phyloP scores from a whole-genome alignment of 2,113 vertebrate species.

The Petaurus breviceps region DNA sequence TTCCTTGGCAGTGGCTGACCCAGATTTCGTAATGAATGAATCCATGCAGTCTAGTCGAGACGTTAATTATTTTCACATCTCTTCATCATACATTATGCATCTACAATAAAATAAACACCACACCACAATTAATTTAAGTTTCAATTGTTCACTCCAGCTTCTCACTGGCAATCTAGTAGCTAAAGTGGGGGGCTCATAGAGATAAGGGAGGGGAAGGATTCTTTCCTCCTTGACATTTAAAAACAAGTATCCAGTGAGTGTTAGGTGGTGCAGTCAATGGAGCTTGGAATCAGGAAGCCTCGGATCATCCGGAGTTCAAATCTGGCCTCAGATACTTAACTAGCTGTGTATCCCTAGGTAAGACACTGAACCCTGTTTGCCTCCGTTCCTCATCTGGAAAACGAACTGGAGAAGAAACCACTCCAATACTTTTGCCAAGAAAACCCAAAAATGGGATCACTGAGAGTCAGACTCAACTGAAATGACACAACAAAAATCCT shows the following conservation, averaged over 20 bases:
- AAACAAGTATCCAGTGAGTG: background rate
- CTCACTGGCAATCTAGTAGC: background rate
- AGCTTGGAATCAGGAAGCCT: background rate
- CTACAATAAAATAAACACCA: background rate
- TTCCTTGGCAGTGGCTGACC: background rate
- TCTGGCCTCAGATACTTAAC: background rate
- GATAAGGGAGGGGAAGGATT: background rate
- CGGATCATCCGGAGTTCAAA: background rate
- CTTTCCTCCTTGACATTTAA: background rate
- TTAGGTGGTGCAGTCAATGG: background rate
- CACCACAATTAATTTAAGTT: background rate
- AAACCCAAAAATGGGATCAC: too few relatives aligned
- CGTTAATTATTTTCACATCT: background rate
- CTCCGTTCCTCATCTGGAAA: background rate
- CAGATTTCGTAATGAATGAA: background rate
- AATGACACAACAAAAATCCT: too few relatives aligned
- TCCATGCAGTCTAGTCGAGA: background rate
- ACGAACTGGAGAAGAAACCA: background rate
- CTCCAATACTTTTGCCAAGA: background rate
- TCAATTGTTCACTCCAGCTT: background rate
- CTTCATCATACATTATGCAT: background rate
- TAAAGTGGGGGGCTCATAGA: background rate
- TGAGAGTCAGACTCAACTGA: background rate
- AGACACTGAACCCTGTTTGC: background rate
- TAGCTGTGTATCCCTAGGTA: background rate